These are phyloP conservation scores for Paratrypauchen microcephalus DNA, from an alignment of 2,797 vertebrate genomes.

Conservation along the genomic window DNA sequence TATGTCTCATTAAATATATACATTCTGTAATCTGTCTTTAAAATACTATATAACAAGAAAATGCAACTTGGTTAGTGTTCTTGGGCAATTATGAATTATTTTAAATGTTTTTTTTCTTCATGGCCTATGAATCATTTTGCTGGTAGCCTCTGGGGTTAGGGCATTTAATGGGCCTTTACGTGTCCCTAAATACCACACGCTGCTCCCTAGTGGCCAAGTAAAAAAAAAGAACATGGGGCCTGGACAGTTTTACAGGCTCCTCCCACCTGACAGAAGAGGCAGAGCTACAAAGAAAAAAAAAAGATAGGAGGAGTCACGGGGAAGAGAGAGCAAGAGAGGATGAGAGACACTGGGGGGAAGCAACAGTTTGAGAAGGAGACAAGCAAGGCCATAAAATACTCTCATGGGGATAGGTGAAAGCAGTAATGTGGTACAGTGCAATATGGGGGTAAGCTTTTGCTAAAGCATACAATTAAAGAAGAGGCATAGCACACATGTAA, in stretches of 20 bases:
- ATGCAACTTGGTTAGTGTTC: background rate
- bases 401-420: conserved; percentile 27
- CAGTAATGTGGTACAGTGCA: conserved; percentile 28
- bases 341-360: conserved; percentile 24
- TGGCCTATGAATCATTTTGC: conserved; percentile 29
- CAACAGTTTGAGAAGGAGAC: conserved; percentile 9
- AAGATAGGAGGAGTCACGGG: conserved; percentile 25
- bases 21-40: no score
- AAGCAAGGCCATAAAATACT: conserved; percentile 47
- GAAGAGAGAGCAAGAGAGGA: conserved; percentile 3
- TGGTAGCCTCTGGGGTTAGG: conserved; percentile 21
- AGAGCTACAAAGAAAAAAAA: conserved; percentile 15
- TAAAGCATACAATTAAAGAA: conserved; percentile 20
- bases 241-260: conserved; percentile 23
- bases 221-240: conserved; percentile 52
- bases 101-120: conserved; percentile 18
- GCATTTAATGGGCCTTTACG: background rate
- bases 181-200: conserved; percentile 54
- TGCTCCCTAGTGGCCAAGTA: conserved; percentile 73
- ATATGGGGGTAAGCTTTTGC: conserved; percentile 9
- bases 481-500: conserved; percentile 18
- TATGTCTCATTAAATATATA: no score
- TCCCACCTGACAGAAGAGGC: conserved; percentile 28
- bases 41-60: background rate
- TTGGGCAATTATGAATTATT: background rate